Evolutionary conservation across 2,113 vertebrate species (phyloP).

Genomic region (Pleuronectes platessa): DNA sequence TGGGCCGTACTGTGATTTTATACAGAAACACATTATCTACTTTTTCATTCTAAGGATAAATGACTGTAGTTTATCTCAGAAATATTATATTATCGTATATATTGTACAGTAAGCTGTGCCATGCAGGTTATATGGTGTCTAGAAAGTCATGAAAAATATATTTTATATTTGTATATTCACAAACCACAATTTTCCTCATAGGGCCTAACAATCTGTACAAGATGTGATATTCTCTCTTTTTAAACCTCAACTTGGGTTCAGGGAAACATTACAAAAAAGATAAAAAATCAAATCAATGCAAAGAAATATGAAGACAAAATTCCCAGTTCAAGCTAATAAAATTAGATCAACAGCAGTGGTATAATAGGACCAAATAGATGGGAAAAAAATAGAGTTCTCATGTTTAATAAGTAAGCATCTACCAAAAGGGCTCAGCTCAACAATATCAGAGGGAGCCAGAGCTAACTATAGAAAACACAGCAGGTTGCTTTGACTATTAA

Average conservation of each 20-base stretch:
- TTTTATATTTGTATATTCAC: too few relatives aligned
- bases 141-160: background rate
- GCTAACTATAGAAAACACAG: constrained; percentile 52
- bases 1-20: background rate
- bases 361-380: background rate
- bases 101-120: background rate
- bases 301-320: background rate
- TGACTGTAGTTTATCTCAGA: background rate
- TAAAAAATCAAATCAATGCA: background rate
- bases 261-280: background rate
- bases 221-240: background rate
- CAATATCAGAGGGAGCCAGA: constrained; percentile 5
- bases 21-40: background rate
- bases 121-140: background rate
- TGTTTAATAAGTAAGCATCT: constrained; percentile 1
- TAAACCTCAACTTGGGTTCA: background rate
- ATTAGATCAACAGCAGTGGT: background rate
- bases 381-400: background rate
- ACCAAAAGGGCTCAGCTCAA: constrained; percentile 21
- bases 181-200: too few relatives aligned
- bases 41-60: background rate
- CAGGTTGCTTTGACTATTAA: constrained; percentile 63
- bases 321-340: background rate
- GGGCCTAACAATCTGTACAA: too few relatives aligned
- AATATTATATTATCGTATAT: background rate